Base-by-base conservation (phyloP, 1,140 invertebrate species). In the Scaptomyza montana region DNA sequence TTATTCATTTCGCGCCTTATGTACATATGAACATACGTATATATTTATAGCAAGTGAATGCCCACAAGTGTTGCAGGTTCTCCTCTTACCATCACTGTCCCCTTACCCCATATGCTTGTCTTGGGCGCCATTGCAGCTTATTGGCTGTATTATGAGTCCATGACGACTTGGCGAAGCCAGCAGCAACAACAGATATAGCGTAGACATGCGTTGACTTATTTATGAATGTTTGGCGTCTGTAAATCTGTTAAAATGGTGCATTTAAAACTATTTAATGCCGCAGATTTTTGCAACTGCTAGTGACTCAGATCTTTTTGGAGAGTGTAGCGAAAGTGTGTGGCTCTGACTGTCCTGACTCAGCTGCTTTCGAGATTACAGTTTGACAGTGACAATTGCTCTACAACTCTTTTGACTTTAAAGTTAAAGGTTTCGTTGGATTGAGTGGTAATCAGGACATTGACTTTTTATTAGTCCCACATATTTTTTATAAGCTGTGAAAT, bases 31-130 rank as follows among this genome's bases (percentile, higher is more conserved):
- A 36, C 3, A 36, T 36, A 36, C 6, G 9, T 9, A 36, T 9
- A 36, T 78, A 86, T 87, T 87, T 86, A 78, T 87, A 89, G 82
- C 82, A 78, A 74, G 51, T 65, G 84, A 82, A 77, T 89, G 82
- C 74, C 70, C 74, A 85, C 81, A 85, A 86, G 82, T 86, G 75
- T 30, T 21, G 57, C 33, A 33, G 30, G 30, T 33, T 33, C 30
- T 28, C 19, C 47, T 5, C 13, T 10, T 21, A 25, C 21, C 2
- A 4, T 4, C 21, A 25, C 7, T 12, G 7, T 9, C 10, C 13
- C 9, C 13, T 10, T 2, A 5, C 45, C 45, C 12, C 49, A 19
- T 51, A 0, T 47, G 43, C 10, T 16, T 43, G 13, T 21, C 36
- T 43, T 21, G 49, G 53, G 54, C 61, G 71, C 61, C 64, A 70